Conservation (phyloP, 2,797 vertebrate genomes). For the Paedocypris micromegethes region DNA sequence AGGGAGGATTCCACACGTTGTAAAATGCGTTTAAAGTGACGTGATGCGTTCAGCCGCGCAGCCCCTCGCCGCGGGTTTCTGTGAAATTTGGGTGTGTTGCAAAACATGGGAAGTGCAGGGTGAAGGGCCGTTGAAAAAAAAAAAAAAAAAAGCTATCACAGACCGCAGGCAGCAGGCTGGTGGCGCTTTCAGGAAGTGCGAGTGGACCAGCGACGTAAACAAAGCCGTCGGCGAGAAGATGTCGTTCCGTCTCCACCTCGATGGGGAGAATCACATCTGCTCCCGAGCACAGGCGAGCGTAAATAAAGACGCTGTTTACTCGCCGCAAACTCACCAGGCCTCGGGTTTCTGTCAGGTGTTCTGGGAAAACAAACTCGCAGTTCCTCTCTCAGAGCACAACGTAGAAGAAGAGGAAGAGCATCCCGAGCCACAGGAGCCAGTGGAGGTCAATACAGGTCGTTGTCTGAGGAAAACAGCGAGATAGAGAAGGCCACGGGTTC, state of each 20-base stretch:
- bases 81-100: conserved; percentile 66
- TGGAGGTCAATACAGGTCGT: conserved; percentile 10
- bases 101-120: conserved; percentile 76
- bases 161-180: conserved; percentile 63
- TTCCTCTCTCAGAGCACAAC: conserved; percentile 40
- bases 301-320: conserved; percentile 19
- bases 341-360: conserved; percentile 41
- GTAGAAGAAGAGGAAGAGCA: conserved; percentile 32
- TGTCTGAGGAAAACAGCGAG: conserved; percentile 19
- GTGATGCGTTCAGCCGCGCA: conserved; percentile 10
- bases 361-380: conserved; percentile 38
- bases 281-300: neutral
- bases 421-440: conserved; percentile 27
- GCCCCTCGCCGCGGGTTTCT: conserved; percentile 38
- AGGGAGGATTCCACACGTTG: conserved; percentile 50
- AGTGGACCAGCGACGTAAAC: conserved; percentile 48
- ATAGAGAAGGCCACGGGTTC: conserved; percentile 7
- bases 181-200: conserved; percentile 46
- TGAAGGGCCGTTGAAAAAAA: conserved; percentile 58
- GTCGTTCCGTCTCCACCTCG: too few species aligned
- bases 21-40: conserved; percentile 46
- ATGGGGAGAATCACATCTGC: too few species aligned
- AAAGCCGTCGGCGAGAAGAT: too few species aligned
- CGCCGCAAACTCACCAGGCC: conserved; percentile 17
- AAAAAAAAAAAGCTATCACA: conserved; percentile 61